Conservation (phyloP, 2,113 vertebrate species). For the Ranitomeya variabilis region DNA sequence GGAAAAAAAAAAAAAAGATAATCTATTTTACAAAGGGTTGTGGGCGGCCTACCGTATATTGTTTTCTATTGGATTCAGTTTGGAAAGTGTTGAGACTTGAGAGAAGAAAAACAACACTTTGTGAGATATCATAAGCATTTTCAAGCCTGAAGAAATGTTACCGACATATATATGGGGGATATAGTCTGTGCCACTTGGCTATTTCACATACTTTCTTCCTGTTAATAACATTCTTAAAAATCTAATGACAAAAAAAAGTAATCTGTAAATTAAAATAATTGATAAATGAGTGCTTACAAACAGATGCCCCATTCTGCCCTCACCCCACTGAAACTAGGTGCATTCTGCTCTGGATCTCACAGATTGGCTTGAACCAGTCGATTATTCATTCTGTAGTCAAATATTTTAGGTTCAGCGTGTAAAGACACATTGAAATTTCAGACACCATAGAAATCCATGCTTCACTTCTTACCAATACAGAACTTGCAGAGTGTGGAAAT, state of each 20-base stretch:
- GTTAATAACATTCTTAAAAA: constrained; percentile 34
- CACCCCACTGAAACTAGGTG: neutral
- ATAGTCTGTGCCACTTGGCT: neutral
- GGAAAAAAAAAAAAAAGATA: neutral
- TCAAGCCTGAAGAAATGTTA: neutral
- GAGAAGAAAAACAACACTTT: neutral
- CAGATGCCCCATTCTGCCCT: neutral
- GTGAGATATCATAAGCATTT: neutral
- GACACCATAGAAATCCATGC: neutral
- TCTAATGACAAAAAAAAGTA: neutral
- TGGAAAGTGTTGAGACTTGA: neutral
- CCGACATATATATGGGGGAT: neutral
- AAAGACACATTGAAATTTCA: neutral
- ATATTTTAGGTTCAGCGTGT: neutral
- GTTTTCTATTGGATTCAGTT: neutral
- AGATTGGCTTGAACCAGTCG: neutral
- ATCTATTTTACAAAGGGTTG: too few species aligned
- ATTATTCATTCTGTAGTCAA: neutral
- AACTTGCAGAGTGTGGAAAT: neutral
- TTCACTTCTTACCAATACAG: neutral
- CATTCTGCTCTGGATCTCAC: neutral
- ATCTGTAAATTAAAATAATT: constrained; percentile 7
- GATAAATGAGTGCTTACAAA: neutral
- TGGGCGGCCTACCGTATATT: neutral
- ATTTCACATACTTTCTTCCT: constrained; percentile 17